A percentile compares a stretch with the other conserved stretches of the same genome.
Evolutionary conservation across 2,797 vertebrate species (phyloP).

Genomic region (Nannoperca australis): DNA sequence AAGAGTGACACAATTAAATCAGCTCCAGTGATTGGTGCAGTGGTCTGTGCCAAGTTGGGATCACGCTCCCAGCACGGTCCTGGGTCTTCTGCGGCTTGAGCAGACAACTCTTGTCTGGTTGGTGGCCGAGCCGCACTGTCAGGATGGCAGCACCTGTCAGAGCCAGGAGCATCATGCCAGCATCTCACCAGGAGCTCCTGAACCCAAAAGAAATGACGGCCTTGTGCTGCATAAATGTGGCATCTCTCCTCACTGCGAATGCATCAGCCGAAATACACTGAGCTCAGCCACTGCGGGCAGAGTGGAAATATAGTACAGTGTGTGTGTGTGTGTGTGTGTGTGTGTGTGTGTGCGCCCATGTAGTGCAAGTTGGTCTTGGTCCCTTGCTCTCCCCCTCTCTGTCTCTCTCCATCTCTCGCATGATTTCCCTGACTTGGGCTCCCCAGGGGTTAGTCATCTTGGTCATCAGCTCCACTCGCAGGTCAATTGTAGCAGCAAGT

Average conservation of each 20-base stretch:
- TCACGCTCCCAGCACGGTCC: slow-evolving; percentile 83
- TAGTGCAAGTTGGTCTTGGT: slow-evolving; percentile 65
- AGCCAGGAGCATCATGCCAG: slow-evolving; percentile 81
- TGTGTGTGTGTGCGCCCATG: slow-evolving; percentile 39
- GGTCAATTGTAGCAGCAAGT: slow-evolving; percentile 85
- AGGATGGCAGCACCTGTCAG: slow-evolving; percentile 87
- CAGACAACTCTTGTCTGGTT: slow-evolving; percentile 86
- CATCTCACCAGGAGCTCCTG: slow-evolving; percentile 76
- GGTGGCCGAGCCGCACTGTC: slow-evolving; percentile 78
- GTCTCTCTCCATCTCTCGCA: slow-evolving; percentile 79
- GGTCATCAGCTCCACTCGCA: slow-evolving; percentile 81
- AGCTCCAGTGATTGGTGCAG: slow-evolving; percentile 79
- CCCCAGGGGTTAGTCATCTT: slow-evolving; percentile 82
- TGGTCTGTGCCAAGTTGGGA: slow-evolving; percentile 82
- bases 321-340: slow-evolving; percentile 47
- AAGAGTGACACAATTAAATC: slow-evolving; percentile 84
- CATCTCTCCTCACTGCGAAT: slow-evolving; percentile 69
- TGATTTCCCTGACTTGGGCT: slow-evolving; percentile 78
- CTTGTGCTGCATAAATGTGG: slow-evolving; percentile 78
- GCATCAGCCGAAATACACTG: slow-evolving; percentile 52
- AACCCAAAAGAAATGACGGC: slow-evolving; percentile 73
- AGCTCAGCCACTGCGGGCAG: slow-evolving; percentile 48
- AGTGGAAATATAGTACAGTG: slow-evolving; percentile 44
- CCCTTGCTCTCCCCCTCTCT: slow-evolving; percentile 70
- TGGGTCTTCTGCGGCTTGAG: slow-evolving; percentile 79